A percentile compares a stretch with the other conserved stretches of the same genome.
Conservation (phyloP, 2,797 vertebrate species). For the Discoglossus pictus region DNA sequence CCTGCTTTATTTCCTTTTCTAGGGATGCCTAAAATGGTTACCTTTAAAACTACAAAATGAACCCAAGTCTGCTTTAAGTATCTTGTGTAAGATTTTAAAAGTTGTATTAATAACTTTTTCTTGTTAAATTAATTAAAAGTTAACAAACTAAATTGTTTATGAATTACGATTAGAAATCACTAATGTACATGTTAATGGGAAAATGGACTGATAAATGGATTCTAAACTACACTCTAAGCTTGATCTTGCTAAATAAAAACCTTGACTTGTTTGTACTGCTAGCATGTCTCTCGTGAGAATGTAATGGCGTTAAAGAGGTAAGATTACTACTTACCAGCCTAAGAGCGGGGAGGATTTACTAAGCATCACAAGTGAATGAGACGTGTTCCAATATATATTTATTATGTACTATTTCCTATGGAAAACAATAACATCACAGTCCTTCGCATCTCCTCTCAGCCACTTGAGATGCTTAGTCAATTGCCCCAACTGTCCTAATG, state of each 20-base stretch:
- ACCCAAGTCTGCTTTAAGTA: conserved; percentile 83
- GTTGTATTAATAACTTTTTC: conserved; percentile 85
- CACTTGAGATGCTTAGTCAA: too few species aligned
- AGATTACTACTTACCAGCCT: conserved; percentile 88
- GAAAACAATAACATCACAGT: too few species aligned
- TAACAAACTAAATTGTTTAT: conserved; percentile 88
- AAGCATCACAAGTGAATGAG: too few species aligned
- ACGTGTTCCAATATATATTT: too few species aligned
- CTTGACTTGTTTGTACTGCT: conserved; percentile 91
- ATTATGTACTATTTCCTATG: too few species aligned
- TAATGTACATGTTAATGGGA: conserved; percentile 91
- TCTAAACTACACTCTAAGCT: conserved; percentile 93
- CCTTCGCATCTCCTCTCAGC: too few species aligned
- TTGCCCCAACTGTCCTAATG: conserved; percentile 85
- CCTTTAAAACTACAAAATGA: conserved; percentile 84
- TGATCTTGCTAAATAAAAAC: conserved; percentile 94
- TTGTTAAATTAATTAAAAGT: conserved; percentile 92
- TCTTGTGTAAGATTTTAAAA: conserved; percentile 87
- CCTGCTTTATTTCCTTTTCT: conserved; percentile 85
- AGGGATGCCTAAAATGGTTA: conserved; percentile 85
- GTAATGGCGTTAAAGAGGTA: conserved; percentile 98
- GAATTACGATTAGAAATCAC: conserved; percentile 84
- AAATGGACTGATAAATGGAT: conserved; percentile 90
- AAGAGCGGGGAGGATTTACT: too few species aligned
- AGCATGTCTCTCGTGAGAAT: conserved; percentile 91